These are phyloP conservation scores for Semicossyphus pulcher DNA, from an alignment of 2,113 vertebrate species.

Conservation along the genomic window DNA sequence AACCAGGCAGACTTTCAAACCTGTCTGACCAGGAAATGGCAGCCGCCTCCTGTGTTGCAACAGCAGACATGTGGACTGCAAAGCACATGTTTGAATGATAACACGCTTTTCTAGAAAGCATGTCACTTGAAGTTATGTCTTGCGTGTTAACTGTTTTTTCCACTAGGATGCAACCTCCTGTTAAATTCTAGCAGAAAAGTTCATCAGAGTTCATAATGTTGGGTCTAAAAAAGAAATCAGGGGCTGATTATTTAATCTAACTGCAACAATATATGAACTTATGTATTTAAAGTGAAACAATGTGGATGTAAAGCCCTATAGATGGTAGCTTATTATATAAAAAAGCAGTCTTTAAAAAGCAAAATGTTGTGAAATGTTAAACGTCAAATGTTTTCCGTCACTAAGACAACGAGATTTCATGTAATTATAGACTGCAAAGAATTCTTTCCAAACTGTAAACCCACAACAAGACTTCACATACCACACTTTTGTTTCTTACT, in stretches of 20 bases:
- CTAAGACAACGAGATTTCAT: no score
- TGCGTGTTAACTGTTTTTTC: neutral
- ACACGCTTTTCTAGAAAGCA: neutral
- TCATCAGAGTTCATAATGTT: neutral
- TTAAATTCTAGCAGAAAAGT: neutral
- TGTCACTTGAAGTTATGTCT: neutral
- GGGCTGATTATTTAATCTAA: neutral
- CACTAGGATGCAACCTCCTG: neutral
- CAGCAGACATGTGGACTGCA: neutral
- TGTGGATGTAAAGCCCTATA: no score
- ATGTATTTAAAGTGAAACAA: neutral
- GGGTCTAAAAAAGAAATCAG: neutral
- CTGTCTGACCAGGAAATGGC: conserved; percentile 28
- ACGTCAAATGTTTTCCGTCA: no score
- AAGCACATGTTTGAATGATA: neutral
- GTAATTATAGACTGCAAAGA: neutral
- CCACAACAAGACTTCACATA: neutral
- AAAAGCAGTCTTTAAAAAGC: no score
- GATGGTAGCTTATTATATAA: no score
- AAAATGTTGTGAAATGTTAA: no score
- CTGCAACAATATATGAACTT: no score
- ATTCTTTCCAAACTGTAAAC: no score
- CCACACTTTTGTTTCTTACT: neutral
- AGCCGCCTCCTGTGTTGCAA: neutral
- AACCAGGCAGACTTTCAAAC: conserved; percentile 14